Percentiles rank a stretch among this genome's conserved stretches.
phyloP scores from a whole-genome alignment of 2,797 vertebrate genomes.

The Lerista edwardsae region DNA sequence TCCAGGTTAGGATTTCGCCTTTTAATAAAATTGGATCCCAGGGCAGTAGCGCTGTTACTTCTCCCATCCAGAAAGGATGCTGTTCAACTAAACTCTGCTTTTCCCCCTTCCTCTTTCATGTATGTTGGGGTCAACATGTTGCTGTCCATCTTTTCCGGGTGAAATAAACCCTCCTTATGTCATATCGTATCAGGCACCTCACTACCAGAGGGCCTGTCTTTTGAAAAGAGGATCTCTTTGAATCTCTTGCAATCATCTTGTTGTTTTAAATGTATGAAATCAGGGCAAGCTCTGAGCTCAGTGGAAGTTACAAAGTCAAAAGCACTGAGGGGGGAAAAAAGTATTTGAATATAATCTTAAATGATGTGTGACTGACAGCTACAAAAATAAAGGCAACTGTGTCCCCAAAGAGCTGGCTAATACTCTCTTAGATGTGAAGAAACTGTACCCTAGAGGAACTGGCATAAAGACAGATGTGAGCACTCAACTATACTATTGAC shows the following conservation, averaged over 20 bases:
- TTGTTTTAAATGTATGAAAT: not conserved
- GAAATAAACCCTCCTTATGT: not conserved
- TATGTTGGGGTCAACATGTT: not conserved
- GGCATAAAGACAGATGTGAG: conserved; percentile 20
- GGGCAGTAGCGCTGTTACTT: too few relatives aligned
- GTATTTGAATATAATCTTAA: conserved; percentile 19
- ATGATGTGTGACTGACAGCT: conserved; percentile 34
- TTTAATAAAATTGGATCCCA: too few relatives aligned
- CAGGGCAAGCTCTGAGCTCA: not conserved
- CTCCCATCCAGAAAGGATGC: not conserved
- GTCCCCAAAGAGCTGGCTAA: conserved; percentile 20
- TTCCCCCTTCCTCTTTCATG: not conserved
- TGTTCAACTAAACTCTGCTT: not conserved
- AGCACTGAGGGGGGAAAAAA: not conserved
- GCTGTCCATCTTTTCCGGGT: not conserved
- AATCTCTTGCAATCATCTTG: not conserved
- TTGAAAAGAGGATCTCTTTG: not conserved
- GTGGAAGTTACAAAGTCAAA: not conserved
- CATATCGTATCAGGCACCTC: not conserved
- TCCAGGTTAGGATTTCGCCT: too few relatives aligned
- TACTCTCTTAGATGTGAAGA: conserved; percentile 10
- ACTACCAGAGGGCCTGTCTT: not conserved
- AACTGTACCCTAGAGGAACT: not conserved
- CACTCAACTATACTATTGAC: conserved; percentile 17
- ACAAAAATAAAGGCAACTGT: conserved; percentile 20